A percentile compares a stretch with the other conserved stretches of the same genome.
phyloP scores from a whole-genome alignment of 2,797 vertebrate species.

The Emys orbicularis region DNA sequence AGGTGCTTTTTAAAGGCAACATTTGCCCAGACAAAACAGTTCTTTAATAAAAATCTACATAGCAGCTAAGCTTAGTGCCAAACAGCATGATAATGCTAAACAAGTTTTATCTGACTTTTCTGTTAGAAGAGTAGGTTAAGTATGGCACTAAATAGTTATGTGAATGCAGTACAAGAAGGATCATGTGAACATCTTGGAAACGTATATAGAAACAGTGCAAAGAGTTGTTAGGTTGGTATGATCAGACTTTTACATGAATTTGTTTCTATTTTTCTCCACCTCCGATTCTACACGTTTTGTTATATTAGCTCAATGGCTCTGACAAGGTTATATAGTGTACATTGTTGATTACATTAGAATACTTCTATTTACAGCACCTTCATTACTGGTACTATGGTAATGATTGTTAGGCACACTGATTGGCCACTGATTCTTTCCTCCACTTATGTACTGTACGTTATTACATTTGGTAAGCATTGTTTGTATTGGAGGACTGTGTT shows the following conservation, averaged over 20 bases:
- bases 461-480: conserved; percentile 33
- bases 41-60: conserved; percentile 45
- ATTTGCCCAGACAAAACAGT: conserved; percentile 48
- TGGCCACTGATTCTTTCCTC: conserved; percentile 66
- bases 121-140: conserved; percentile 18
- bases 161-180: not conserved
- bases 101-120: conserved; percentile 22
- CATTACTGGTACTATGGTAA: conserved; percentile 76
- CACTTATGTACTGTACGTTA: conserved; percentile 35
- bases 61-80: conserved; percentile 54
- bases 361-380: conserved; percentile 79
- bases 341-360: conserved; percentile 65
- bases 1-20: conserved; percentile 51
- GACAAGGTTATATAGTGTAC: conserved; percentile 63
- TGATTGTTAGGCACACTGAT: conserved; percentile 77
- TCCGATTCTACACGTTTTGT: conserved; percentile 46
- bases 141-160: not conserved
- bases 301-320: conserved; percentile 67
- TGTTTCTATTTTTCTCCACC: conserved; percentile 41
- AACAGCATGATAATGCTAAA: not conserved
- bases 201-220: not conserved
- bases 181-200: not conserved
- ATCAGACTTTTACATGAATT: conserved; percentile 22
- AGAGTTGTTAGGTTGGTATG: conserved; percentile 23
- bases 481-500: conserved; percentile 14